Conservation (phyloP, 2,888 invertebrate genomes). For the Oligia strigilis region DNA sequence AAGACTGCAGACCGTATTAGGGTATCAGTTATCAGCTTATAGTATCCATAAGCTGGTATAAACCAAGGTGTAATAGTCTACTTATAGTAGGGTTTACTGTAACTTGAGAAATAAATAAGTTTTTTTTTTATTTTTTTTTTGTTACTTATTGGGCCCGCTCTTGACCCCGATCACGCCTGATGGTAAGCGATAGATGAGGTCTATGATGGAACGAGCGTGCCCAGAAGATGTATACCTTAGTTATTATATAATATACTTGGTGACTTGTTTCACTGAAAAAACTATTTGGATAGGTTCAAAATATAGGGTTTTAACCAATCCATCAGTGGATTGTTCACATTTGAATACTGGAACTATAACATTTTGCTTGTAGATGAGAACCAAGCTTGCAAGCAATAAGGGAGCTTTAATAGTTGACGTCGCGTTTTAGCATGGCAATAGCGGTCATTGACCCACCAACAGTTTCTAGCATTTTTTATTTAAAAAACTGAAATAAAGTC, state of each 20-base stretch:
- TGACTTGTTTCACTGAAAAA: neutral
- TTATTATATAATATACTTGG: neutral
- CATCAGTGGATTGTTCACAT: neutral
- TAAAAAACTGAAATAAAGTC: neutral
- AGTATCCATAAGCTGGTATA: conserved; percentile 14
- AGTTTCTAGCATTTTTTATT: neutral
- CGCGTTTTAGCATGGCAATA: neutral
- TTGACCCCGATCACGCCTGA: too few species aligned
- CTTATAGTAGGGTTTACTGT: neutral
- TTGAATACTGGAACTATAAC: neutral
- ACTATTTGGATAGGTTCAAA: neutral
- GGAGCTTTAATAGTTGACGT: neutral
- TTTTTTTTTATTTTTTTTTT: too few species aligned
- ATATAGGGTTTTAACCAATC: neutral
- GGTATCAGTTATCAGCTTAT: conserved; percentile 2
- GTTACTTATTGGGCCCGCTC: too few species aligned
- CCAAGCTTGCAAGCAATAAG: neutral
- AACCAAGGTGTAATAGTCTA: conserved; percentile 7
- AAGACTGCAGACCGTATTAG: neutral
- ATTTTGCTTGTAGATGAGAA: neutral
- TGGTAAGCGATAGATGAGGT: too few species aligned
- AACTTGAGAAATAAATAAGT: neutral
- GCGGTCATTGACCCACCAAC: neutral
- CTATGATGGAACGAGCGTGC: too few species aligned
- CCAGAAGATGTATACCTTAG: neutral